Percentiles rank a stretch among this genome's conserved stretches.
Conservation (phyloP, 2,797 vertebrate genomes). For the Sarcophilus harrisii region DNA sequence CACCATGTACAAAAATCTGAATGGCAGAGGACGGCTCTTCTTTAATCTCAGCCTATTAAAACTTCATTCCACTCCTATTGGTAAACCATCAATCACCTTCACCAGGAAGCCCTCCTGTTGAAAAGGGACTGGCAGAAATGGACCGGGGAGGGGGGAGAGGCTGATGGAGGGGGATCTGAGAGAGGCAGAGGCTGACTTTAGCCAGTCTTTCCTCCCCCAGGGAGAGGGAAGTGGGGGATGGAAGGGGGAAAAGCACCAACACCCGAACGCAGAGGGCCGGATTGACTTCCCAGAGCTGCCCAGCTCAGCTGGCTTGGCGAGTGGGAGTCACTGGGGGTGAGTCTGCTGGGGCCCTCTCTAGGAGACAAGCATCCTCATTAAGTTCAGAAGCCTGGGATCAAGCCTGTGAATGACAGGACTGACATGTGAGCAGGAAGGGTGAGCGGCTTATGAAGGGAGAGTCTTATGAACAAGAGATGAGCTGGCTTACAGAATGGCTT, state of each 20-base stretch:
- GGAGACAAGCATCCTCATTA: neutral
- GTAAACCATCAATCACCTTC: slow-evolving; percentile 66
- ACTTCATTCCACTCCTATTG: slow-evolving; percentile 72
- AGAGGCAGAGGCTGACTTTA: neutral
- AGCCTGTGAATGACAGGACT: neutral
- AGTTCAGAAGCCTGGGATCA: neutral
- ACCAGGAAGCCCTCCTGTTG: slow-evolving; percentile 49
- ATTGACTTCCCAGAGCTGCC: neutral
- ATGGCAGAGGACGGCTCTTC: neutral
- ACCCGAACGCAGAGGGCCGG: neutral
- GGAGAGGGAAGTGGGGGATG: neutral
- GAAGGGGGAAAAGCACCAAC: neutral
- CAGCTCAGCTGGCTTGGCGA: neutral
- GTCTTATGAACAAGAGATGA: neutral
- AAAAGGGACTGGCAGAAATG: neutral
- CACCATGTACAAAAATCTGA: neutral
- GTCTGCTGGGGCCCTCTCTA: neutral
- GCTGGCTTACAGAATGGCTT: neutral
- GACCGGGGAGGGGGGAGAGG: neutral
- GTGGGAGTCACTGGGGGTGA: neutral
- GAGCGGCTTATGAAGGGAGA: neutral
- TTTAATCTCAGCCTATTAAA: slow-evolving; percentile 72
- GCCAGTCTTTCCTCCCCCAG: neutral
- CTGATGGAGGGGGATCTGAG: neutral
- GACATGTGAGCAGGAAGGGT: neutral